Evolutionary conservation across 2,888 invertebrate species (phyloP).

Genomic region (Mechanitis mazaeus): DNA sequence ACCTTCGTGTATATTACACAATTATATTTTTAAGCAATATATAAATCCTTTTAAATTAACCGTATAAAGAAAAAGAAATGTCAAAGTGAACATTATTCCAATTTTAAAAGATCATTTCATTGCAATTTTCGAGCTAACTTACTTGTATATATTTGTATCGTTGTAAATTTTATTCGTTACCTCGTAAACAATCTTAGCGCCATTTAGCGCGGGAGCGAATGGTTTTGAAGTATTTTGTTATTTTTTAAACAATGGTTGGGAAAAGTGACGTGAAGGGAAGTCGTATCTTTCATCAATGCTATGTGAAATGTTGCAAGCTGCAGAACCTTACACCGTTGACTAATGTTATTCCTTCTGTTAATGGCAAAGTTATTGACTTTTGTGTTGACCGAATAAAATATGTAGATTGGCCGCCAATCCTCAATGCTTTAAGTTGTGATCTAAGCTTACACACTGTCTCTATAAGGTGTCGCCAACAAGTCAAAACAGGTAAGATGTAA

Average conservation of each 20-base stretch:
- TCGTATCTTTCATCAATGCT: conserved; percentile 70
- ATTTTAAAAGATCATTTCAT: conserved; percentile 50
- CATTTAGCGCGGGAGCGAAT: conserved; percentile 37
- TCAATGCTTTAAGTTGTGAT: conserved; percentile 83
- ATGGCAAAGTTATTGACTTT: conserved; percentile 79
- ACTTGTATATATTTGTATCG: conserved; percentile 34
- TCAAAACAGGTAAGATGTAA: conserved; percentile 55
- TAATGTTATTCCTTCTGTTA: conserved; percentile 60
- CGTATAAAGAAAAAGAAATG: conserved; percentile 18
- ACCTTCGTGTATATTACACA: no score
- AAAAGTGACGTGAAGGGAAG: conserved; percentile 64
- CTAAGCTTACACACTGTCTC: conserved; percentile 81
- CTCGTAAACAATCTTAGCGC: conserved; percentile 20
- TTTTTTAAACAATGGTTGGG: conserved; percentile 59
- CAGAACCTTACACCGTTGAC: conserved; percentile 65
- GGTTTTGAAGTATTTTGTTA: conserved; percentile 44
- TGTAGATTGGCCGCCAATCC: conserved; percentile 85
- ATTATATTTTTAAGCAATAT: no score
- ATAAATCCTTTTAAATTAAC: no score
- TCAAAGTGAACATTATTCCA: conserved; percentile 44
- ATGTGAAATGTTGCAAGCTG: conserved; percentile 70
- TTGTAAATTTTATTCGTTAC: conserved; percentile 14
- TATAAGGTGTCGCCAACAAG: conserved; percentile 78
- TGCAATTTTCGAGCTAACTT: conserved; percentile 46
- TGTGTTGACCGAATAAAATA: conserved; percentile 85